A percentile compares a stretch with the other conserved stretches of the same genome.
These are phyloP conservation scores for Tillus elongatus DNA, from an alignment of 2,888 invertebrate genomes.

Conservation along the genomic window DNA sequence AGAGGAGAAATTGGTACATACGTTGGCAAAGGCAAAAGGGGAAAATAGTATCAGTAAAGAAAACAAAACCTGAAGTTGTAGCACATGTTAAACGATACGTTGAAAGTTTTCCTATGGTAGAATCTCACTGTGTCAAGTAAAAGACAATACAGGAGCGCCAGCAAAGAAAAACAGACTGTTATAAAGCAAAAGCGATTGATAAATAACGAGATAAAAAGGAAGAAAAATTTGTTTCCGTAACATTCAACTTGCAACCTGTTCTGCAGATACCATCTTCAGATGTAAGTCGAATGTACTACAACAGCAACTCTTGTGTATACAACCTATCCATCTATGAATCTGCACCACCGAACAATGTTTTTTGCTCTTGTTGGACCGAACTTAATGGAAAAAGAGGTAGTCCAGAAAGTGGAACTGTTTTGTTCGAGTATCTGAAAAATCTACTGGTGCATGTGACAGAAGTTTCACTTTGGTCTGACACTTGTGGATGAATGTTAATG, in stretches of 20 bases:
- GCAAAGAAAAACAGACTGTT: too few relatives aligned
- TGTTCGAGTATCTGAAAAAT: constrained; percentile 19
- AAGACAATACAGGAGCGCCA: too few relatives aligned
- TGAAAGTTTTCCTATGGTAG: too few relatives aligned
- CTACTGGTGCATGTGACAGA: constrained; percentile 14
- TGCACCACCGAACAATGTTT: constrained; percentile 25
- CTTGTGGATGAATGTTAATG: too few relatives aligned
- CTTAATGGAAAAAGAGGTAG: constrained; percentile 29
- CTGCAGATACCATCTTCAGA: constrained; percentile 28
- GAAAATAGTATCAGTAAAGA: too few relatives aligned
- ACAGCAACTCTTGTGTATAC: constrained; percentile 26
- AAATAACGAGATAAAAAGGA: constrained; percentile 18
- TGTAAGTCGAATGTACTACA: constrained; percentile 28
- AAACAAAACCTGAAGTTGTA: too few relatives aligned
- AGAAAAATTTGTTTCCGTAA: constrained; percentile 22
- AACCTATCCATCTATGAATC: constrained; percentile 32
- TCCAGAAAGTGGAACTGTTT: constrained; percentile 27
- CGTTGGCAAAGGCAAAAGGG: too few relatives aligned
- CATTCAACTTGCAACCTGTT: constrained; percentile 29
- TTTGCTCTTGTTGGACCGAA: constrained; percentile 28
- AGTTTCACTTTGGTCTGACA: constrained; percentile 10
- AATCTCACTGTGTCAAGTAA: too few relatives aligned
- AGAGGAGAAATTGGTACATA: too few relatives aligned
- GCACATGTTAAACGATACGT: too few relatives aligned
- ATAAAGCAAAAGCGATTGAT: constrained; percentile 13